Conservation (phyloP, 2,113 vertebrate species). For the Amblyornis subalaris region DNA sequence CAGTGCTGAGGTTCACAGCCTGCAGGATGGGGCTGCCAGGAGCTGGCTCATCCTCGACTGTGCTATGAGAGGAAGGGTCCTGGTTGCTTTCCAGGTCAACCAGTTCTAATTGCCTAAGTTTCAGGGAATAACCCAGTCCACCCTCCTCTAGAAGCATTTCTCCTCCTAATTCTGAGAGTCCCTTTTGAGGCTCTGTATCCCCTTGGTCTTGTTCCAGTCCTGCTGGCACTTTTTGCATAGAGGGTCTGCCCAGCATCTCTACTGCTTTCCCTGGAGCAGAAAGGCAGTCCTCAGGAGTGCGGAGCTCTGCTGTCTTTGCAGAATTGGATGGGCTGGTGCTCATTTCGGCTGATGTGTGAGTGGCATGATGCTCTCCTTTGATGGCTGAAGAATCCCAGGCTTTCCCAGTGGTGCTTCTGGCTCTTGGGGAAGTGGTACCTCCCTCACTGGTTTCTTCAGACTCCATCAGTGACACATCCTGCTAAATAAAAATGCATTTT, state of each 20-base stretch:
- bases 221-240: background rate
- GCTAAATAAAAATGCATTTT: background rate
- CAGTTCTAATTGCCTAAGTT: background rate
- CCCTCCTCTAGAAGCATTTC: background rate
- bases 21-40: background rate
- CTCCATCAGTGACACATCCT: constrained; percentile 69
- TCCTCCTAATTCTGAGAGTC: background rate
- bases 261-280: background rate
- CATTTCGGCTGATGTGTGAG: background rate
- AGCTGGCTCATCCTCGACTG: background rate
- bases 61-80: background rate
- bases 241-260: constrained; percentile 17
- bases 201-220: background rate
- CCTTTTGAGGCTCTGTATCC: background rate
- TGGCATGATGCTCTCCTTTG: background rate
- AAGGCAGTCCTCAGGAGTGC: background rate
- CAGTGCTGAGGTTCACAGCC: background rate
- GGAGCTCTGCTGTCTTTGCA: background rate
- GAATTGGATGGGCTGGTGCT: background rate
- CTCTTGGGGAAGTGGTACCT: background rate
- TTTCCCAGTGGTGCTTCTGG: background rate
- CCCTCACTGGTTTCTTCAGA: constrained; percentile 41
- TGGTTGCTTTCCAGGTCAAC: background rate
- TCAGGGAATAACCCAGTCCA: background rate
- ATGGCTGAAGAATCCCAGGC: background rate